A percentile compares a stretch with the other conserved stretches of the same genome.
phyloP scores from a whole-genome alignment of 1,140 invertebrate genomes.

The Eurosta solidaginis region DNA sequence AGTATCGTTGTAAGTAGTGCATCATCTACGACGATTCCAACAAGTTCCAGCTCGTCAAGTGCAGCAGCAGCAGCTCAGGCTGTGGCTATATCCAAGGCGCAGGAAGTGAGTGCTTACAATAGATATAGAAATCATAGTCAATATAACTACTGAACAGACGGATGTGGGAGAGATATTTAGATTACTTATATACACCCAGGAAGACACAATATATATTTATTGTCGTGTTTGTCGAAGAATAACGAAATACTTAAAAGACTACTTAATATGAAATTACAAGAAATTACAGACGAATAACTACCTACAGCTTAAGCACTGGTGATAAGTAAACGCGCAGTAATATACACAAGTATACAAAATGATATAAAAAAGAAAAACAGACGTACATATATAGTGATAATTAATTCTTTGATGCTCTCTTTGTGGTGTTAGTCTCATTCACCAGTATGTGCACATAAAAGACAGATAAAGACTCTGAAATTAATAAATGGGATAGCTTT shows the following conservation, averaged over 20 bases:
- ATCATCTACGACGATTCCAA: slow-evolving; percentile 47
- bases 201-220: slow-evolving; percentile 38
- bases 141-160: slow-evolving; percentile 44
- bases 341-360: too few relatives aligned
- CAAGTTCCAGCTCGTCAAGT: slow-evolving; percentile 46
- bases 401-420: too few relatives aligned
- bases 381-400: too few relatives aligned
- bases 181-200: background rate
- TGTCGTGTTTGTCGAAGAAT: too few relatives aligned
- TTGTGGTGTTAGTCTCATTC: background rate
- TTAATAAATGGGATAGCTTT: slow-evolving; percentile 3
- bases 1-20: slow-evolving; percentile 4
- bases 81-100: slow-evolving; percentile 58
- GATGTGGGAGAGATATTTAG: background rate
- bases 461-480: background rate
- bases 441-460: background rate
- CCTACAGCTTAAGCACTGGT: too few relatives aligned
- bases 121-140: slow-evolving; percentile 60
- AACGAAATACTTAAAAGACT: too few relatives aligned
- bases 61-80: slow-evolving; percentile 49
- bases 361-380: too few relatives aligned
- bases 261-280: too few relatives aligned
- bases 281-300: too few relatives aligned
- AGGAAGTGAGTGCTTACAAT: slow-evolving; percentile 61
- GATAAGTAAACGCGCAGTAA: too few relatives aligned